Evolutionary conservation across 2,888 invertebrate species (phyloP), one percentile per base, ranked within the genome.

Genomic region (Acanthococcus lagerstroemiae): DNA sequence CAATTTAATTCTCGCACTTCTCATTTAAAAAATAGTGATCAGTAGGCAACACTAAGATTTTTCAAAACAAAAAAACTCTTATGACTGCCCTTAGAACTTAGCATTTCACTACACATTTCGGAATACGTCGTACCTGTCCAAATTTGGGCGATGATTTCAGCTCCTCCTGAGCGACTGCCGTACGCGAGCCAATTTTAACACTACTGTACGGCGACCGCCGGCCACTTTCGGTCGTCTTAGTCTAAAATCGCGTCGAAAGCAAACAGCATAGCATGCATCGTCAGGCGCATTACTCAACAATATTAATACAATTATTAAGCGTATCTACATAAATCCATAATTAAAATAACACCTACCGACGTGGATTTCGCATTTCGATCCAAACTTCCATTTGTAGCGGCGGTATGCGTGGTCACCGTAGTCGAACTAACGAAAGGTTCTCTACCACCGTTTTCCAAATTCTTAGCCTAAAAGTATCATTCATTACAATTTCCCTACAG

Each of bases 401-500:
- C 91, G 68, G 91, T 92, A 71, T 91, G 82, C 50, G 92, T 92
- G 70, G 91, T 92, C 69, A 91, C 91, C 68, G 91, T 90, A 19
- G 90, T 85, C 69, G 91, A 91, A 58, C 87, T 88, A 75, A 92
- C 87, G 79, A 90, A 90, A 55, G 90, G 90, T 72, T 86, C 82
- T 45, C 73, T 70, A 50, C 72, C 73, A 74, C 84, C 85, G 74
- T 83, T 82, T 71, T 80, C 80, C 69, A 77, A 76, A 70, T 80
- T 79, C 73, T 76, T 76, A 61, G 79, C 82, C 81, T 80, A 76
- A 73, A 76, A 76, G n/a, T n/a, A n/a, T n/a, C n/a, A n/a, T n/a
- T n/a, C n/a, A n/a, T n/a, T n/a, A n/a, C n/a, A n/a, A n/a, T n/a
- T n/a, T n/a, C n/a, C n/a, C n/a, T n/a, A n/a, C n/a, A n/a, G n/a